A percentile compares a stretch with the other conserved stretches of the same genome.
phyloP scores from a whole-genome alignment of 1,140 invertebrate species.

The Macrobrachium rosenbergii region DNA sequence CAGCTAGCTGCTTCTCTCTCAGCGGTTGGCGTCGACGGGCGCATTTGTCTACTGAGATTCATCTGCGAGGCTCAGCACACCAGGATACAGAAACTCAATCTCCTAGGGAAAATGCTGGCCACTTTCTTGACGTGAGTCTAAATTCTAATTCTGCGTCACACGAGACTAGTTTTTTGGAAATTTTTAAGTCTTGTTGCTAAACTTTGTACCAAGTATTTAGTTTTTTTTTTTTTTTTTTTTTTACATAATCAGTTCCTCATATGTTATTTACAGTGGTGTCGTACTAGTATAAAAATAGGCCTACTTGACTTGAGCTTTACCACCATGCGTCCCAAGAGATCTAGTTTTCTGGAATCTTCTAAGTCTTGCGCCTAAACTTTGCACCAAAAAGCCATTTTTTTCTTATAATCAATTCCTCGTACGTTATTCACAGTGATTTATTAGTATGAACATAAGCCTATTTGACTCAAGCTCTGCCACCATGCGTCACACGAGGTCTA shows the following conservation, averaged over 20 bases:
- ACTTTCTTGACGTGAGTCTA: conserved; percentile 1
- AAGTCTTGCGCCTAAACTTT: too few relatives aligned
- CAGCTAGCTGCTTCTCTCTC: conserved; percentile 3
- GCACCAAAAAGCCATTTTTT: too few relatives aligned
- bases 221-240: too few relatives aligned
- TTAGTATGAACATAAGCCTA: too few relatives aligned
- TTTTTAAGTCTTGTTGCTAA: not conserved
- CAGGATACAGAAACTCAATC: not conserved
- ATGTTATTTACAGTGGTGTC: not conserved
- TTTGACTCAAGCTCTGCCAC: too few relatives aligned
- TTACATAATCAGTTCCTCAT: not conserved
- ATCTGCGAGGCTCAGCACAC: conserved; percentile 11
- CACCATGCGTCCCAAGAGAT: too few relatives aligned
- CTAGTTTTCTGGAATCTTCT: too few relatives aligned
- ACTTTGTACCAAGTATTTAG: not conserved
- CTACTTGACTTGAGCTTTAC: too few relatives aligned
- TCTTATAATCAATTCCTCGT: too few relatives aligned
- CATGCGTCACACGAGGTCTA: too few relatives aligned
- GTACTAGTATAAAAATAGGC: too few relatives aligned
- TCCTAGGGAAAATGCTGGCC: not conserved
- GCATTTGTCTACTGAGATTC: conserved; percentile 4
- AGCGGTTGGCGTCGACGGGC: conserved; percentile 4
- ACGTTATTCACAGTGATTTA: too few relatives aligned
- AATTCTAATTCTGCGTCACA: not conserved
- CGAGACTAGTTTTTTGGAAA: not conserved